Evolutionary conservation across 2,797 vertebrate species (phyloP).

Genomic region (Hapalemur alaotrensis): DNA sequence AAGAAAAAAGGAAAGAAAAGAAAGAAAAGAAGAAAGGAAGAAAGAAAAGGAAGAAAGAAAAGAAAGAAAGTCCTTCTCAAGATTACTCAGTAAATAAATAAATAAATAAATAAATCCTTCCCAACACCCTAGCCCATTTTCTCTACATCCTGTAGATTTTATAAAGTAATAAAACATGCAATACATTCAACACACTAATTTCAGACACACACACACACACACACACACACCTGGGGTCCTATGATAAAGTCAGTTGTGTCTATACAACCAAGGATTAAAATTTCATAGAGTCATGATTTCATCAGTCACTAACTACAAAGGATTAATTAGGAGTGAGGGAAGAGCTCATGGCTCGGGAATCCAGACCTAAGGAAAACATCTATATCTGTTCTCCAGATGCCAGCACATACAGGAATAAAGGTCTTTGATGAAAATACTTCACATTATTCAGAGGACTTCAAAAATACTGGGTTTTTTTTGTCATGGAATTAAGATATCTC

Average conservation of each 20-base stretch:
- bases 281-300: constrained; percentile 85
- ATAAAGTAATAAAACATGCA: constrained; percentile 91
- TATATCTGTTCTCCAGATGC: constrained; percentile 85
- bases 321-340: constrained; percentile 92
- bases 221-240: constrained; percentile 88
- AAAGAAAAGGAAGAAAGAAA: no score
- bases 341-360: constrained; percentile 78
- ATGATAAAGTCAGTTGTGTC: constrained; percentile 81
- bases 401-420: constrained; percentile 59
- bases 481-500: constrained; percentile 38
- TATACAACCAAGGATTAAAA: constrained; percentile 82
- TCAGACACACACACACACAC: constrained; percentile 59
- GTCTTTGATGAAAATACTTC: constrained; percentile 79
- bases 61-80: background rate
- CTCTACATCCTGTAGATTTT: constrained; percentile 81
- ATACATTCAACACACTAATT: constrained; percentile 87
- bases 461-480: constrained; percentile 63
- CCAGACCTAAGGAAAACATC: constrained; percentile 81
- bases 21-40: no score
- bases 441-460: constrained; percentile 62
- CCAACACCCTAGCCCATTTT: background rate
- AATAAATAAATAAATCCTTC: background rate
- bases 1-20: no score
- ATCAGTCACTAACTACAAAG: constrained; percentile 93
- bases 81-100: background rate